phyloP scores from a whole-genome alignment of 2,888 invertebrate genomes.

The Parasteatoda lunata region DNA sequence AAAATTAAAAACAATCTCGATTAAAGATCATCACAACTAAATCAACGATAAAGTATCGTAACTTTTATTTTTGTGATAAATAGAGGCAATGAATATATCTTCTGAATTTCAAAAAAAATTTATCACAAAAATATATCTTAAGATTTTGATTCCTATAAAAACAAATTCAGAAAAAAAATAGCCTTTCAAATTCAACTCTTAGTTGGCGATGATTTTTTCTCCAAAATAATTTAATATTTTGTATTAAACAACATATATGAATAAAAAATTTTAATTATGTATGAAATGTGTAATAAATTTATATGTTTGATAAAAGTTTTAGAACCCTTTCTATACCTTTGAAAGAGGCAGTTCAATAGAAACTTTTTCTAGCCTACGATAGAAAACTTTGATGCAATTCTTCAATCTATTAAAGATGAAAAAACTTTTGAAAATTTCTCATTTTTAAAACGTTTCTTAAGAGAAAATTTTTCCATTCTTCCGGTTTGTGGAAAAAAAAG shows the following conservation, averaged over 20 bases:
- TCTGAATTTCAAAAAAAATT: too few species aligned
- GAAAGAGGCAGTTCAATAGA: not conserved
- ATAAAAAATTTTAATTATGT: not conserved
- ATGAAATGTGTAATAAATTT: not conserved
- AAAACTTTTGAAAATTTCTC: slow-evolving; percentile 4
- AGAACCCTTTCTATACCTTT: not conserved
- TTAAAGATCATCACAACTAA: too few species aligned
- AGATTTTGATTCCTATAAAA: too few species aligned
- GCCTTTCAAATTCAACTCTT: too few species aligned
- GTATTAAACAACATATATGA: not conserved
- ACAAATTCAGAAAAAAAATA: too few species aligned
- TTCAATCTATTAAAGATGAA: slow-evolving; percentile 9
- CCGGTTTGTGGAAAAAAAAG: slow-evolving; percentile 2
- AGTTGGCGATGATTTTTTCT: too few species aligned
- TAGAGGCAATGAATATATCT: too few species aligned
- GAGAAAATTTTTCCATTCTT: slow-evolving; percentile 15
- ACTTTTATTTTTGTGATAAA: too few species aligned
- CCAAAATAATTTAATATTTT: not conserved
- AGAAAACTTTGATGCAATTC: slow-evolving; percentile 12
- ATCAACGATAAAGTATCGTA: too few species aligned
- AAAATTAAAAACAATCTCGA: too few species aligned
- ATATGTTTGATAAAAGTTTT: slow-evolving; percentile 1
- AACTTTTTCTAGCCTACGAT: slow-evolving; percentile 17
- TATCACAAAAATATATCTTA: too few species aligned
- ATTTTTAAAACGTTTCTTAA: not conserved